These are phyloP conservation scores for Nomada hirtipes DNA, from an alignment of 2,888 invertebrate species.

Conservation along the genomic window DNA sequence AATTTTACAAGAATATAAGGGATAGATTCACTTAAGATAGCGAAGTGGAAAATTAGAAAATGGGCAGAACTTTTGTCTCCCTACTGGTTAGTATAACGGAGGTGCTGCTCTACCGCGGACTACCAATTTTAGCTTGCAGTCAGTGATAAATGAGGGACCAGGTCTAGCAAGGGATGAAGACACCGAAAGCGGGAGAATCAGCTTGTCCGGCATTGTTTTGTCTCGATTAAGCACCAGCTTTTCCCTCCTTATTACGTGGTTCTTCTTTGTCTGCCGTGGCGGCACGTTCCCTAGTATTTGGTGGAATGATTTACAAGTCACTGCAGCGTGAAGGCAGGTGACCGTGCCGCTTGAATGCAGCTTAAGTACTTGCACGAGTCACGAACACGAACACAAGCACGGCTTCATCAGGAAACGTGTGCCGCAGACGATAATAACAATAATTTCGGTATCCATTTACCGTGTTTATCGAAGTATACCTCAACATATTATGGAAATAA, in stretches of 20 bases:
- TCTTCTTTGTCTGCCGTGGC: conserved; percentile 65
- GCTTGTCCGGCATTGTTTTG: conserved; percentile 55
- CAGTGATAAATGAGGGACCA: conserved; percentile 16
- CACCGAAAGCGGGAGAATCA: conserved; percentile 33
- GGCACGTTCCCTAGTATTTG: conserved; percentile 79
- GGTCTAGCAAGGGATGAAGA: conserved; percentile 5
- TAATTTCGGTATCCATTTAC: conserved; percentile 47
- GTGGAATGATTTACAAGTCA: conserved; percentile 83
- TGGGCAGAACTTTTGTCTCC: too few species aligned
- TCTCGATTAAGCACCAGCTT: conserved; percentile 55
- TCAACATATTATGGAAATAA: conserved; percentile 33
- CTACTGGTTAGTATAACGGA: too few species aligned
- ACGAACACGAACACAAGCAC: conserved; percentile 39
- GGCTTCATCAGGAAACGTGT: conserved; percentile 62
- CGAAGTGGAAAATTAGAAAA: too few species aligned
- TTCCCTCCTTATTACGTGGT: conserved; percentile 34
- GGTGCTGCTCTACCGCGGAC: not conserved
- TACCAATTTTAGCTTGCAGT: not conserved
- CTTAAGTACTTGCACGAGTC: conserved; percentile 71
- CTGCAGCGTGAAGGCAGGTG: conserved; percentile 83
- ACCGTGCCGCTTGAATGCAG: conserved; percentile 79
- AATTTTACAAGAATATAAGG: too few species aligned
- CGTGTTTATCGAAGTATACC: conserved; percentile 31
- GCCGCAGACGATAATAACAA: conserved; percentile 60
- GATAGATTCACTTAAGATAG: too few species aligned